Conservation (phyloP, 2,888 invertebrate genomes). For the Mamestra brassicae region DNA sequence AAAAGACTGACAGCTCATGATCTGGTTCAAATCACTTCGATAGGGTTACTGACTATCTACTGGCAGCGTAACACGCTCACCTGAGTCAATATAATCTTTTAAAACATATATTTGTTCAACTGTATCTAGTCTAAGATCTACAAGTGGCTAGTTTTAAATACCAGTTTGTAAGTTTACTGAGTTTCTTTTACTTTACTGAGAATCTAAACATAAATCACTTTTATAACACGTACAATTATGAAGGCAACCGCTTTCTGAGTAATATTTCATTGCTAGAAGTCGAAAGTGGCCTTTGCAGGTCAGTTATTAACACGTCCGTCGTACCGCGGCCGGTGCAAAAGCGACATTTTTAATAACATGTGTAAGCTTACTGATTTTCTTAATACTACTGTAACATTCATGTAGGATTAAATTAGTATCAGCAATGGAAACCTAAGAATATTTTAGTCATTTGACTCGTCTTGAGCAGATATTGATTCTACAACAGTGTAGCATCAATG, state of each 20-base stretch:
- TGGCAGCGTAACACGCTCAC: conserved; percentile 4
- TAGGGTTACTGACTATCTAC: conserved; percentile 2
- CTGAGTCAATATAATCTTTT: conserved; percentile 38
- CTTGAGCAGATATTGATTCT: no score
- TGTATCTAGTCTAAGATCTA: conserved; percentile 59
- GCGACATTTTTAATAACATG: conserved; percentile 30
- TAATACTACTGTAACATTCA: conserved; percentile 9
- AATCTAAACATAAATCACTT: conserved; percentile 73
- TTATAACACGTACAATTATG: conserved; percentile 69
- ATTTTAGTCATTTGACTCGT: neutral
- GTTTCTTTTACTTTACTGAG: no score
- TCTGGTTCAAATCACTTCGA: conserved; percentile 14
- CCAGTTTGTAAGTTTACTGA: conserved; percentile 64
- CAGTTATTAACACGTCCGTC: conserved; percentile 36
- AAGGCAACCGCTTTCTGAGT: conserved; percentile 65
- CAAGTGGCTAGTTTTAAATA: conserved; percentile 64
- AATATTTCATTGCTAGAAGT: conserved; percentile 68
- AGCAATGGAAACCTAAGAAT: neutral
- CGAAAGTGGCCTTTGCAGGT: conserved; percentile 60
- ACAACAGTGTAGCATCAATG: neutral
- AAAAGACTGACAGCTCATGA: neutral
- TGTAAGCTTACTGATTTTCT: conserved; percentile 55
- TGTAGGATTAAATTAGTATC: neutral
- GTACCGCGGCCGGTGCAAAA: conserved; percentile 17
- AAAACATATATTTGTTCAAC: conserved; percentile 52